Evolutionary conservation across 2,797 vertebrate genomes (phyloP).

Genomic region (Chanos chanos): DNA sequence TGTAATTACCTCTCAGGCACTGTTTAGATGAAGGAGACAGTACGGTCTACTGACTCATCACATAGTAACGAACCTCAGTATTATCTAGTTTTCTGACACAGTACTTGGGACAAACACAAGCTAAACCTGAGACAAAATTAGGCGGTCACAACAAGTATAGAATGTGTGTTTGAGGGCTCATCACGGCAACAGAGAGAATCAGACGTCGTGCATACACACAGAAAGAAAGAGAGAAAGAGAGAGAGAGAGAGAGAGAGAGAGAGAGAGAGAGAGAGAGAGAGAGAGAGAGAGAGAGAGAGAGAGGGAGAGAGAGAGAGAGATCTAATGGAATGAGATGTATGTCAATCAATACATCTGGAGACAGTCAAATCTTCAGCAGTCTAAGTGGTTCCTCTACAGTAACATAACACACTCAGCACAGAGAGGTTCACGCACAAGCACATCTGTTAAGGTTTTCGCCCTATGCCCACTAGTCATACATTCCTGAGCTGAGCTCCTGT

Average conservation of each 20-base stretch:
- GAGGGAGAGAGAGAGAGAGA: background rate
- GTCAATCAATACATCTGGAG: constrained; percentile 59
- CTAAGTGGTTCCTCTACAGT: background rate
- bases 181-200: too few species aligned
- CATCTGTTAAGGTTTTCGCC: constrained; percentile 46
- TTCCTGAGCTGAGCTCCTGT: constrained; percentile 32
- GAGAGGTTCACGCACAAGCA: constrained; percentile 23
- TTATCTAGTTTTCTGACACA: too few species aligned
- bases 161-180: too few species aligned
- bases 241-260: constrained; percentile 16
- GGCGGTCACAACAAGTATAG: too few species aligned
- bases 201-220: too few species aligned
- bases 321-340: constrained; percentile 53
- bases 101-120: too few species aligned
- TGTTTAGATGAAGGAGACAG: too few species aligned
- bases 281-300: background rate
- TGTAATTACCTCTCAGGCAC: too few species aligned
- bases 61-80: too few species aligned
- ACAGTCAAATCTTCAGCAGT: background rate
- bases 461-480: constrained; percentile 22
- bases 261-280: background rate
- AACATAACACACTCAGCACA: constrained; percentile 36
- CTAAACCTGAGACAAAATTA: too few species aligned
- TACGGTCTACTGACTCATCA: too few species aligned
- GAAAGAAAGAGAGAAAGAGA: constrained; percentile 40